Percentiles rank a stretch among this genome's conserved stretches.
Evolutionary conservation across 2,888 invertebrate species (phyloP).

Genomic region (Argyresthia goedartella): DNA sequence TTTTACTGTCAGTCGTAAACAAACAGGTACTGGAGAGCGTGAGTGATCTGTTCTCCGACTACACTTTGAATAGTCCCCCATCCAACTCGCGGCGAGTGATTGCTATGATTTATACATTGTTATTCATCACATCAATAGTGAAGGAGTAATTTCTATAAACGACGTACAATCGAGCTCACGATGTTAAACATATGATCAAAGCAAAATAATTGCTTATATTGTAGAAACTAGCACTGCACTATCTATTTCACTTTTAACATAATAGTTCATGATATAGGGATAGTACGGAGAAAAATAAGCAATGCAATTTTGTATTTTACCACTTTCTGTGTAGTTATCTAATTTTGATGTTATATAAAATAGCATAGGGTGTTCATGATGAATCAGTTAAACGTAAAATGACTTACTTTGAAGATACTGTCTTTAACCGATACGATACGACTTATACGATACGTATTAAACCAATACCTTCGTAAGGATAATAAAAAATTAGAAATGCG

Average conservation of each 20-base stretch:
- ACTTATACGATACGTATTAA: no score
- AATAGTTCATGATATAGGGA: no score
- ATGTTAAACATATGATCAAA: background rate
- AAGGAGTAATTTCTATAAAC: background rate
- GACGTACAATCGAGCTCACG: background rate
- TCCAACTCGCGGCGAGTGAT: slow-evolving; percentile 12
- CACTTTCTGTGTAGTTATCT: no score
- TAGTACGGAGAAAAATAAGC: no score
- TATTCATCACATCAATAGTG: background rate
- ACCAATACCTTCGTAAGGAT: no score
- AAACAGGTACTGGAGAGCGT: slow-evolving; percentile 17
- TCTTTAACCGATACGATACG: no score
- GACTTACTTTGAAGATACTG: background rate
- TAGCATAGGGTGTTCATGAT: no score
- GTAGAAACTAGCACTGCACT: background rate
- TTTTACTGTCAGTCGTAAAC: slow-evolving; percentile 25
- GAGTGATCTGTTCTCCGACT: slow-evolving; percentile 23
- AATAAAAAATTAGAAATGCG: no score
- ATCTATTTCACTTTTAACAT: no score
- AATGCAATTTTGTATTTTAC: no score
- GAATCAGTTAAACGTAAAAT: no score
- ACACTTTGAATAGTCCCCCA: slow-evolving; percentile 15
- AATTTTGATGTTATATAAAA: no score
- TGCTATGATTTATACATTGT: slow-evolving; percentile 12
- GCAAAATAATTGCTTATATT: background rate